phyloP scores from a whole-genome alignment of 2,888 invertebrate genomes.

The Dryobota labecula region DNA sequence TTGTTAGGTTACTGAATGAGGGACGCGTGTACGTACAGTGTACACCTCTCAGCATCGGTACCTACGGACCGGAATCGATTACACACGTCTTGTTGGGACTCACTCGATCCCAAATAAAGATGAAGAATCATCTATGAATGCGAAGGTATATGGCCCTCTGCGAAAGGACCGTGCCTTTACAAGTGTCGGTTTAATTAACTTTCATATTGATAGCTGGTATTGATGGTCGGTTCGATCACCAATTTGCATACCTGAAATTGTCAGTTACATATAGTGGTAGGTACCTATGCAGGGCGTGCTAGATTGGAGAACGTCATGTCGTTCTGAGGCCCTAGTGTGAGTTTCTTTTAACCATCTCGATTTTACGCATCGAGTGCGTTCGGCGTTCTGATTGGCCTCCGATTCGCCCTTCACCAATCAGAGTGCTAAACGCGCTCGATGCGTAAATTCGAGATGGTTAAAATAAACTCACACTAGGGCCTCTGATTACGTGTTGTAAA shows the following conservation, averaged over 20 bases:
- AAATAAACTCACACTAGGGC: too few species aligned
- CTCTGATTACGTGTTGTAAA: too few species aligned
- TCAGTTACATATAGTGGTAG: neutral
- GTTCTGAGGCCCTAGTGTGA: too few species aligned
- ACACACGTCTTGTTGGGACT: constrained; percentile 41
- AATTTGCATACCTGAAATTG: constrained; percentile 37
- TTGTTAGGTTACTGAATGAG: constrained; percentile 30
- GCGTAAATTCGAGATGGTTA: too few species aligned
- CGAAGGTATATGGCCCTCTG: constrained; percentile 11
- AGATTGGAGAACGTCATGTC: neutral
- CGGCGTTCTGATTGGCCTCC: too few species aligned
- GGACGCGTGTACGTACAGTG: constrained; percentile 26
- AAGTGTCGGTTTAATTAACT: constrained; percentile 41
- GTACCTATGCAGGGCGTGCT: neutral
- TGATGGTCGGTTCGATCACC: constrained; percentile 23
- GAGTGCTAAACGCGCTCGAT: too few species aligned
- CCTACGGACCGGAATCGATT: constrained; percentile 42
- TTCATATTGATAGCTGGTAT: constrained; percentile 43
- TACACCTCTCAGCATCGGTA: constrained; percentile 19
- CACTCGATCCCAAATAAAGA: constrained; percentile 46
- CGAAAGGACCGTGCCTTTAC: constrained; percentile 18
- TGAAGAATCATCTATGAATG: constrained; percentile 45
- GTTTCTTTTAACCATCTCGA: too few species aligned
- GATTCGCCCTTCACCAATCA: too few species aligned
- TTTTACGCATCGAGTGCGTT: too few species aligned